A percentile compares a stretch with the other conserved stretches of the same genome.
Evolutionary conservation across 35 echinoderm and acorn worm genomes (phyloP).

Genomic region (Heliocidaris erythrogramma): DNA sequence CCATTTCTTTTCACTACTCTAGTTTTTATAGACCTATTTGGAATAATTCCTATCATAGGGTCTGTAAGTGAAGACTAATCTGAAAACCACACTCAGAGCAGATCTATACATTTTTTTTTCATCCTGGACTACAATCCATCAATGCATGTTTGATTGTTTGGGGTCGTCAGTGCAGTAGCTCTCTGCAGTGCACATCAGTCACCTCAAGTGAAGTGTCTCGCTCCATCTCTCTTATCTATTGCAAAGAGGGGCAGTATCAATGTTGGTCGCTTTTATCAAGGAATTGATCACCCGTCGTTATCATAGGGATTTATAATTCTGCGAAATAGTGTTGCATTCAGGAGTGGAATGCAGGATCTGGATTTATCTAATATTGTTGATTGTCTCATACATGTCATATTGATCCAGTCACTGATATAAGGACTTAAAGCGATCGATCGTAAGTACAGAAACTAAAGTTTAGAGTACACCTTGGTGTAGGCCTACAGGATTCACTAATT

Average conservation of each 20-base stretch:
- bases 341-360: neutral
- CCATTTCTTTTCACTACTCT: too few relatives aligned
- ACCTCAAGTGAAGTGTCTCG: neutral
- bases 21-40: neutral
- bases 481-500: neutral
- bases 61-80: neutral
- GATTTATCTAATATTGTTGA: neutral
- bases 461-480: neutral
- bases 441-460: neutral
- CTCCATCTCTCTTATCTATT: neutral
- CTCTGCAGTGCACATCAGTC: neutral
- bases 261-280: neutral
- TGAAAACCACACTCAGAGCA: neutral
- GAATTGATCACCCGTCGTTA: neutral
- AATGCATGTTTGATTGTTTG: constrained; percentile 4
- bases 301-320: neutral
- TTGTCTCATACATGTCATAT: neutral
- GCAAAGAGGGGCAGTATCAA: neutral
- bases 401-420: neutral
- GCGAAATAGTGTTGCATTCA: neutral
- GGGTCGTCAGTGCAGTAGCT: neutral
- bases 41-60: neutral
- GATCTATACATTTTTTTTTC: neutral
- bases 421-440: neutral
- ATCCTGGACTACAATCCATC: neutral